Percentiles rank a stretch among this genome's conserved stretches.
Evolutionary conservation across 2,797 vertebrate genomes (phyloP).

Genomic region (Synanceia verrucosa): DNA sequence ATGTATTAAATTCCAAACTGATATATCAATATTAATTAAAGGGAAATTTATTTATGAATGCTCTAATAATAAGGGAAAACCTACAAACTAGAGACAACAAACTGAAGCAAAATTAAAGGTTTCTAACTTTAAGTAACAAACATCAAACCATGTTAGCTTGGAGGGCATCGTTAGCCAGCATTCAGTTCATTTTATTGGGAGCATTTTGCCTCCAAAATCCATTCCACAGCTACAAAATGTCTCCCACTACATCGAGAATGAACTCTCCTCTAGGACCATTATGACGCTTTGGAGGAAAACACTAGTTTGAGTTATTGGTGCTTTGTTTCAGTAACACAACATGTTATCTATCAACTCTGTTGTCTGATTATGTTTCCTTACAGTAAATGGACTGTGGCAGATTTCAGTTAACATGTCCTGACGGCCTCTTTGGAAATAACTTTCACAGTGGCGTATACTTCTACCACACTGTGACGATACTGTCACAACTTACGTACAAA

Average conservation of each 20-base stretch:
- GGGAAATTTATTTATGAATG: no score
- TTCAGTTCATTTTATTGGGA: slow-evolving; percentile 17
- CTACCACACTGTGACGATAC: slow-evolving; percentile 27
- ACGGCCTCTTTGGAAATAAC: slow-evolving; percentile 40
- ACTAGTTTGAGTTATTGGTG: slow-evolving; percentile 21
- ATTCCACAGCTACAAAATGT: background rate
- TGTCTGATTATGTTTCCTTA: slow-evolving; percentile 63
- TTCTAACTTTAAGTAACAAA: background rate
- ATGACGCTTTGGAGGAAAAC: slow-evolving; percentile 7
- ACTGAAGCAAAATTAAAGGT: no score
- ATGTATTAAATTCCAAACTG: no score
- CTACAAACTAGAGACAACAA: no score
- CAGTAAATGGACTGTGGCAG: slow-evolving; percentile 59
- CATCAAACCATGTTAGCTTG: background rate
- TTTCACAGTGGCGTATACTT: slow-evolving; percentile 40
- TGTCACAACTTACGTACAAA: slow-evolving; percentile 25
- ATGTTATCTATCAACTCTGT: no score
- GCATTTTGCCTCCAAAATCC: slow-evolving; percentile 14
- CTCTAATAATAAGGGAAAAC: no score
- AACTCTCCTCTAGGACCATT: slow-evolving; percentile 10
- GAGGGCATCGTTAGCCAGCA: background rate
- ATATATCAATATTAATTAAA: no score
- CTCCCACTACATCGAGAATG: background rate
- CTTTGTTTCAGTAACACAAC: slow-evolving; percentile 25
- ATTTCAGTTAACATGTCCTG: slow-evolving; percentile 53